Conservation (phyloP, 2,888 invertebrate genomes). For the Synergus umbraculus region DNA sequence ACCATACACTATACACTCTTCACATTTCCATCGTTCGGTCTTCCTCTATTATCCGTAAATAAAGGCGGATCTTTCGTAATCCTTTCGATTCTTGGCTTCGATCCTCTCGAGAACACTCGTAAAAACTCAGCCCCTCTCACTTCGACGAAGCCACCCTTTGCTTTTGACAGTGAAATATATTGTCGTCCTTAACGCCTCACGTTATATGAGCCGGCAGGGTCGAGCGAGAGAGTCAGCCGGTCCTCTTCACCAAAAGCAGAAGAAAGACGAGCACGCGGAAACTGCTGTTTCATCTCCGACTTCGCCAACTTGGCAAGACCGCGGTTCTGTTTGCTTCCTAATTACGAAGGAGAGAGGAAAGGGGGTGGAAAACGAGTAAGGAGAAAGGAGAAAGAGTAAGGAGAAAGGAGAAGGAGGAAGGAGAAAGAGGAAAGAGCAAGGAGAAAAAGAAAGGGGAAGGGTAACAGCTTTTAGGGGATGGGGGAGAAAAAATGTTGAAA, state of each 20-base stretch:
- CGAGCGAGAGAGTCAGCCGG: slow-evolving; percentile 54
- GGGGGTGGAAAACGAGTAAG: slow-evolving; percentile 30
- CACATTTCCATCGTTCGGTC: slow-evolving; percentile 26
- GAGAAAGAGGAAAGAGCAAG: not conserved
- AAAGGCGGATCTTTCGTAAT: slow-evolving; percentile 37
- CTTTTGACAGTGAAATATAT: slow-evolving; percentile 54
- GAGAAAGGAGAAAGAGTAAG: slow-evolving; percentile 42
- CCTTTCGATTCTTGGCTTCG: slow-evolving; percentile 33
- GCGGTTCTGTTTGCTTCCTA: slow-evolving; percentile 72
- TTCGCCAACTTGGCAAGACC: slow-evolving; percentile 72
- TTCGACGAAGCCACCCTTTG: slow-evolving; percentile 18
- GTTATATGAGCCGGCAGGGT: slow-evolving; percentile 43
- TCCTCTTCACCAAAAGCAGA: slow-evolving; percentile 49
- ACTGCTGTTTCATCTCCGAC: slow-evolving; percentile 72
- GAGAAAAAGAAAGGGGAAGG: not conserved
- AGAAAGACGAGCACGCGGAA: slow-evolving; percentile 63
- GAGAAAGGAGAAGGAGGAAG: slow-evolving; percentile 13
- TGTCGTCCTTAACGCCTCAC: slow-evolving; percentile 45
- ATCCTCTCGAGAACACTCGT: slow-evolving; percentile 33
- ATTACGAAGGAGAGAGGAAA: slow-evolving; percentile 63
- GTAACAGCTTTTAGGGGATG: too few relatives aligned
- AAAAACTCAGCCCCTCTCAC: slow-evolving; percentile 10
- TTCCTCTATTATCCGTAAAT: slow-evolving; percentile 39
- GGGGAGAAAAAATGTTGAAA: too few relatives aligned
- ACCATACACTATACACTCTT: not conserved